phyloP scores from a whole-genome alignment of 2,797 vertebrate genomes.

The Lacerta bilineata region DNA sequence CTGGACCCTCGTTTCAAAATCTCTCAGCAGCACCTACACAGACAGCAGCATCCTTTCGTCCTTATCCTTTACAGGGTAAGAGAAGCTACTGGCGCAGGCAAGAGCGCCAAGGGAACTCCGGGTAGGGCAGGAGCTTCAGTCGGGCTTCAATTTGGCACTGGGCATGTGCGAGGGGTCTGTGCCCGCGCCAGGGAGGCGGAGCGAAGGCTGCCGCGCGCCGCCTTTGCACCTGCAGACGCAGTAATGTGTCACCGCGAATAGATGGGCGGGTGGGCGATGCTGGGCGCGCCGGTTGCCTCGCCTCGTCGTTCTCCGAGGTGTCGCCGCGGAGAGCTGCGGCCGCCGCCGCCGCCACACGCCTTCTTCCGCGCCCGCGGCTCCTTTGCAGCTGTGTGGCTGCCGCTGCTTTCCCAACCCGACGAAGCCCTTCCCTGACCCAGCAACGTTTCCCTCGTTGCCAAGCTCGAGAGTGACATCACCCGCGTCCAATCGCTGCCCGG shows the following conservation, averaged over 20 bases:
- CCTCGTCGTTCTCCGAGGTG: not conserved
- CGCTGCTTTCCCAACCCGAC: not conserved
- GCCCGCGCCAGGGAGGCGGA: not conserved
- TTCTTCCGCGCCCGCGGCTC: fast-evolving
- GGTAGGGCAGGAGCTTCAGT: not conserved
- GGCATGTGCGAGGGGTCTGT: not conserved
- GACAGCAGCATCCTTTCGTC: not conserved
- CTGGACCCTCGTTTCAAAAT: fast-evolving
- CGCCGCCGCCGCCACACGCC: not conserved
- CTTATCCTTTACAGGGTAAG: no score
- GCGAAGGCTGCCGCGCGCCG: not conserved
- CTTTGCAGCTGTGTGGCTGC: not conserved
- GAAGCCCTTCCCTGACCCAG: not conserved
- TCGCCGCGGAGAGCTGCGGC: not conserved
- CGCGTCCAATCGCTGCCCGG: slow-evolving; percentile 65
- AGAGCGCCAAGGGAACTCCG: fast-evolving
- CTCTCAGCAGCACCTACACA: not conserved
- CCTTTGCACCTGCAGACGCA: slow-evolving; percentile 27
- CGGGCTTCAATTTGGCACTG: not conserved
- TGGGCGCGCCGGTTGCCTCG: fast-evolving
- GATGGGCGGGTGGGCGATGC: fast-evolving
- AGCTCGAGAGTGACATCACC: slow-evolving; percentile 72
- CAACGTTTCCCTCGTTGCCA: not conserved
- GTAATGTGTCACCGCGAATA: fast-evolving
- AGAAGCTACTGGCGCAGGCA: not conserved